Percentiles rank a stretch among this genome's conserved stretches.
Evolutionary conservation across 2,113 vertebrate species (phyloP).

Genomic region (Equus quagga): DNA sequence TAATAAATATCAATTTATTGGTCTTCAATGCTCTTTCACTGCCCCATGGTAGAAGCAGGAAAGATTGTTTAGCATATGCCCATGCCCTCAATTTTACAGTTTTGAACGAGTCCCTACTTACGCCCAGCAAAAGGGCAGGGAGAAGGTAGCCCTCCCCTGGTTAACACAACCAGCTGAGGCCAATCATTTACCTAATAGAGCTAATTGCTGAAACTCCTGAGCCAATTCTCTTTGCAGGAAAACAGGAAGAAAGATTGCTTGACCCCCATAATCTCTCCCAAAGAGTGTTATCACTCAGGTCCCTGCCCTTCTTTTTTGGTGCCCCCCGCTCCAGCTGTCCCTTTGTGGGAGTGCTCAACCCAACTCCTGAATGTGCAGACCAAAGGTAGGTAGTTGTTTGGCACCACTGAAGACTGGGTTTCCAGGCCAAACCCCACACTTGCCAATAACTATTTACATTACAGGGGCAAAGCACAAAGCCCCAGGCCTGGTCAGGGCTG

Average conservation of each 20-base stretch:
- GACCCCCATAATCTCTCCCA: not conserved
- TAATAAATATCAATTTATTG: not conserved
- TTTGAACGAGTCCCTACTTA: not conserved
- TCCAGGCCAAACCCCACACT: slow-evolving; percentile 52
- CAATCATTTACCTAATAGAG: not conserved
- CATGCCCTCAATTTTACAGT: not conserved
- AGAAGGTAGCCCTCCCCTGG: not conserved
- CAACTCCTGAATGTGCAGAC: not conserved
- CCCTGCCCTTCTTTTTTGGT: not conserved
- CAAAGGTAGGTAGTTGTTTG: slow-evolving; percentile 8
- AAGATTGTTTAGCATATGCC: not conserved
- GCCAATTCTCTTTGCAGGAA: not conserved
- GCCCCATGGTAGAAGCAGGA: not conserved
- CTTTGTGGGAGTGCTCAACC: not conserved
- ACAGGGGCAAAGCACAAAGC: slow-evolving; percentile 39
- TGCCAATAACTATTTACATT: slow-evolving; percentile 70
- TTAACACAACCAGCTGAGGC: not conserved
- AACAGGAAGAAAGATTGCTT: not conserved
- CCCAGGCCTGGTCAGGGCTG: not conserved
- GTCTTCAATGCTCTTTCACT: not conserved
- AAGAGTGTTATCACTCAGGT: not conserved
- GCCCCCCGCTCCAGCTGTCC: not conserved
- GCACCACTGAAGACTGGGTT: slow-evolving; percentile 1
- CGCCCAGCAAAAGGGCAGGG: not conserved
- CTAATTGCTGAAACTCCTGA: not conserved